A percentile compares a stretch with the other conserved stretches of the same genome.
These are phyloP conservation scores for Psilanteris sp. DNA, from an alignment of 1,140 invertebrate genomes.

Conservation along the genomic window DNA sequence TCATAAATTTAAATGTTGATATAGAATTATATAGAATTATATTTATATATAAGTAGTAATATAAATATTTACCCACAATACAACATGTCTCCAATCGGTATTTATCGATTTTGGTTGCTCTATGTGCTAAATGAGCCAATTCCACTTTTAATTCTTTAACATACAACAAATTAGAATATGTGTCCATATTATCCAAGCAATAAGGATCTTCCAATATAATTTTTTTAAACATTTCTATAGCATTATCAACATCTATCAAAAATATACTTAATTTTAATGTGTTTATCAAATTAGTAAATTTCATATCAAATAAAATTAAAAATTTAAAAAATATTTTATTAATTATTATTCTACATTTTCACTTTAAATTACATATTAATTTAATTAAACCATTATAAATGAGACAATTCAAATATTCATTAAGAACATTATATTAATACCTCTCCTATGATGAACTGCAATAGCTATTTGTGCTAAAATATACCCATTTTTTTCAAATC, in stretches of 20 bases:
- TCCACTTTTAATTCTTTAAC: constrained; percentile 96
- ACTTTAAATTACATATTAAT: too few species aligned
- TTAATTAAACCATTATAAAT: too few species aligned
- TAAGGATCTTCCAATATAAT: constrained; percentile 93
- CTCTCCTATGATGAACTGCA: constrained; percentile 94
- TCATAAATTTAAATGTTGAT: too few species aligned
- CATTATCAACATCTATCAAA: constrained; percentile 90
- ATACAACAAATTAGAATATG: constrained; percentile 97
- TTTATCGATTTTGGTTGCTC: constrained; percentile 96
- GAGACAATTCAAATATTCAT: too few species aligned
- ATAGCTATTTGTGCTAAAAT: constrained; percentile 95
- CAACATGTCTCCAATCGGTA: constrained; percentile 98
- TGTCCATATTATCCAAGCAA: constrained; percentile 96
- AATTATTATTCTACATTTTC: too few species aligned
- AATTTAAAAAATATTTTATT: too few species aligned
- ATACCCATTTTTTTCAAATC: constrained; percentile 93
- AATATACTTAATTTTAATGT: too few species aligned
- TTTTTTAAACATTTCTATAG: constrained; percentile 90
- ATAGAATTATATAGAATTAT: too few species aligned
- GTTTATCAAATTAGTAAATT: too few species aligned
- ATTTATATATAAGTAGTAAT: too few species aligned
- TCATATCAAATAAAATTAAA: too few species aligned
- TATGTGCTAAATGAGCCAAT: constrained; percentile 95
- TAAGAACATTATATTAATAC: too few species aligned
- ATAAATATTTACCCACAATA: constrained; percentile 91